phyloP scores from a whole-genome alignment of 2,888 invertebrate species.

The Lasioglossum figueresi region DNA sequence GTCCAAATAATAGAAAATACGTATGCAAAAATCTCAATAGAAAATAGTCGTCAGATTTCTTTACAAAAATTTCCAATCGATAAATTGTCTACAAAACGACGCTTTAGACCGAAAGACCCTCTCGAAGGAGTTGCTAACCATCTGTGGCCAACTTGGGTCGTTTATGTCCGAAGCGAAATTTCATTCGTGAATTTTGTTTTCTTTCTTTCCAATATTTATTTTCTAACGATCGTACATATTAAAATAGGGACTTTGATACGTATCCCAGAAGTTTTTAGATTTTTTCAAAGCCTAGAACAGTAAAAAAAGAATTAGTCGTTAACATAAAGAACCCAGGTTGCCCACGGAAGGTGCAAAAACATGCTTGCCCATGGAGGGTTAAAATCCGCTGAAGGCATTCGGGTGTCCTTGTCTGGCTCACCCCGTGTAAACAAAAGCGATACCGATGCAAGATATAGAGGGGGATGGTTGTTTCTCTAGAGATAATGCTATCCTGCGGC shows the following conservation, averaged over 20 bases:
- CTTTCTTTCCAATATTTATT: background rate
- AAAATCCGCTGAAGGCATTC: background rate
- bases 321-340: background rate
- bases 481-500: constrained; percentile 36
- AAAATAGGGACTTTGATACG: background rate
- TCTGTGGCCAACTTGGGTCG: background rate
- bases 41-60: background rate
- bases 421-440: constrained; percentile 30
- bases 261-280: background rate
- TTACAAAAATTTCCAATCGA: background rate
- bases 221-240: background rate
- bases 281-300: background rate
- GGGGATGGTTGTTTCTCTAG: background rate
- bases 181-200: background rate
- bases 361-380: background rate
- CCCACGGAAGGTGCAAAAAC: background rate
- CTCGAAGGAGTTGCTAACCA: background rate
- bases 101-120: background rate
- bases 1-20: background rate
- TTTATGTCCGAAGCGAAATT: background rate
- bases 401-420: background rate
- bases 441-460: constrained; percentile 33
- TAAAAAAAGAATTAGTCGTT: constrained; percentile 1
- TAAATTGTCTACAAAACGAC: background rate
- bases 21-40: background rate